These are phyloP conservation scores for Mythimna loreyi DNA, from an alignment of 2,888 invertebrate genomes.

Conservation along the genomic window DNA sequence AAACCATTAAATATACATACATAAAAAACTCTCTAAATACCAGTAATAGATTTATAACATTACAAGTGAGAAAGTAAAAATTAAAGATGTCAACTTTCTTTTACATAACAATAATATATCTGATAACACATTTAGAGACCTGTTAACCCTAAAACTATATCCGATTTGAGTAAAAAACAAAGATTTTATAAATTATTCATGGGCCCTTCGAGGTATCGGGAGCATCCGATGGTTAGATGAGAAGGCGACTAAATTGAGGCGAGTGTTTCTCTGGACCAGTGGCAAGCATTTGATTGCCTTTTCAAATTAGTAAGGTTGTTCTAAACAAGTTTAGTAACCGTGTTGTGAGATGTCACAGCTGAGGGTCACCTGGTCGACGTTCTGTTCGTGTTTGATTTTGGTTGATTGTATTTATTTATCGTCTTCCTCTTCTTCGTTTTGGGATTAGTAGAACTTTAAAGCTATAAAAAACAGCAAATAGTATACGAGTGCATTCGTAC, in stretches of 20 bases:
- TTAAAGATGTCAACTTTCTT: constrained; percentile 61
- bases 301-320: constrained; percentile 49
- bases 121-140: constrained; percentile 54
- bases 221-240: constrained; percentile 42
- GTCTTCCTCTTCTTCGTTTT: constrained; percentile 41
- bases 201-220: constrained; percentile 60
- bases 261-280: constrained; percentile 10
- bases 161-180: constrained; percentile 61
- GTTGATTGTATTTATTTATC: constrained; percentile 56
- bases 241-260: constrained; percentile 50
- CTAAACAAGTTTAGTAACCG: constrained; percentile 65
- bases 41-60: constrained; percentile 41
- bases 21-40: constrained; percentile 52
- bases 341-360: constrained; percentile 60
- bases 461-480: neutral
- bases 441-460: constrained; percentile 21
- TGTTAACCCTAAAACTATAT: constrained; percentile 67
- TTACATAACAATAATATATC: constrained; percentile 56
- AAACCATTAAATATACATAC: constrained; percentile 17
- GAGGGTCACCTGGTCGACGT: constrained; percentile 56
- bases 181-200: constrained; percentile 64
- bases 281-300: constrained; percentile 24
- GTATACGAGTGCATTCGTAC: neutral
- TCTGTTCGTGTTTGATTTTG: constrained; percentile 53
- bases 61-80: constrained; percentile 55